These are phyloP conservation scores for Pomatorhinus ruficollis DNA, from an alignment of 2,113 vertebrate species.

Conservation along the genomic window DNA sequence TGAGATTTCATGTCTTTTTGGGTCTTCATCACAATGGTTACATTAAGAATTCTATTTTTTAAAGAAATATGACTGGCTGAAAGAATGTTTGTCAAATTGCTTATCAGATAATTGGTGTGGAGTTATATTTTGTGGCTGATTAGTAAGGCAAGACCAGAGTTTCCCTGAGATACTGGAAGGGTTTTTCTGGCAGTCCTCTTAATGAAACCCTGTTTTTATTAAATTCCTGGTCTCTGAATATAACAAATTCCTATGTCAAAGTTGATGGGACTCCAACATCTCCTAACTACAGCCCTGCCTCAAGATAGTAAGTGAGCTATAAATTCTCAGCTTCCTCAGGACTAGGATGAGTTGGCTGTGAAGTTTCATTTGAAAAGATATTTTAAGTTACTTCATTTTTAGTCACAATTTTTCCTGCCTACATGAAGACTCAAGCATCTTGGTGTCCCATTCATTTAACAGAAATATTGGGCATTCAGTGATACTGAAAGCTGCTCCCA, in stretches of 20 bases:
- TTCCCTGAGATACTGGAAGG: background rate
- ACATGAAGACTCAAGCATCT: background rate
- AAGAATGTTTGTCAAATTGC: background rate
- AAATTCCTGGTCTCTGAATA: background rate
- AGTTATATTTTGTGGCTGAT: background rate
- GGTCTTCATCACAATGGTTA: background rate
- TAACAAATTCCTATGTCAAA: background rate
- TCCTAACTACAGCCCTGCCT: background rate
- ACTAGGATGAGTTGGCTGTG: background rate
- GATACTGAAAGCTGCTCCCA: background rate
- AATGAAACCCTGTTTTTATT: background rate
- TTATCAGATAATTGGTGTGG: background rate
- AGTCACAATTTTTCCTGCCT: background rate
- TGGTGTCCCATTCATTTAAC: background rate
- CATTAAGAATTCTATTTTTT: background rate
- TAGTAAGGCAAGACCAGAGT: background rate
- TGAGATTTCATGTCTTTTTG: background rate
- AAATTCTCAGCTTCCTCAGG: background rate
- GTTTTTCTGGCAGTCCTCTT: background rate
- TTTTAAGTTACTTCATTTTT: background rate
- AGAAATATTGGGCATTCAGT: background rate
- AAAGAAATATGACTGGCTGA: background rate
- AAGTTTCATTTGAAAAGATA: background rate
- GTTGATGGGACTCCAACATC: background rate
- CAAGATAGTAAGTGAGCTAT: background rate